Conservation (phyloP, 2,888 invertebrate genomes). For the Junonia oenone region DNA sequence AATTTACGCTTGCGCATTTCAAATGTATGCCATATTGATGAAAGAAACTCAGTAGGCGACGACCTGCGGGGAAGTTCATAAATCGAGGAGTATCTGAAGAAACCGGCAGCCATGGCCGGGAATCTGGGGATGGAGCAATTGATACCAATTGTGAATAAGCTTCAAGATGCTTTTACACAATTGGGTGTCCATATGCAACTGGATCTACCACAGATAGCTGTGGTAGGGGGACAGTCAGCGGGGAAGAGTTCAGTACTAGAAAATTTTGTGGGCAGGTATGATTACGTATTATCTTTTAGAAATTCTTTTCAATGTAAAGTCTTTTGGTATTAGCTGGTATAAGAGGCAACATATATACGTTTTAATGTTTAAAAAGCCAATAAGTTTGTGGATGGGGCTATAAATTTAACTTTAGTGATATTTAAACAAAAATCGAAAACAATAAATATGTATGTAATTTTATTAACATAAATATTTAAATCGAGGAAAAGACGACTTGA, state of each 20-base stretch:
- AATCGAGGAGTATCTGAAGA: slow-evolving; percentile 57
- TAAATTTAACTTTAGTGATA: too few relatives aligned
- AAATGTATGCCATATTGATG: slow-evolving; percentile 63
- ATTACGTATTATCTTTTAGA: background rate
- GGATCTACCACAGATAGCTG: slow-evolving; percentile 99
- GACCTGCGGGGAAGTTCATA: slow-evolving; percentile 71
- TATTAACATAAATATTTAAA: background rate
- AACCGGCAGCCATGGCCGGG: slow-evolving; percentile 82
- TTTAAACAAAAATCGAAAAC: too few relatives aligned
- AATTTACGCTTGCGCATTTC: slow-evolving; percentile 60
- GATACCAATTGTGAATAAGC: slow-evolving; percentile 99
- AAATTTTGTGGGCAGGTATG: slow-evolving; percentile 99
- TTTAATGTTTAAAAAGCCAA: background rate
- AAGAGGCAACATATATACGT: background rate
- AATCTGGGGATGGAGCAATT: slow-evolving; percentile 97
- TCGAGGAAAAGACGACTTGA: too few relatives aligned
- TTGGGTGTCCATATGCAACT: slow-evolving; percentile 98
- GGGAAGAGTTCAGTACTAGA: slow-evolving; percentile 99
- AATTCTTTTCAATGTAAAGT: background rate
- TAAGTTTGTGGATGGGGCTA: too few relatives aligned
- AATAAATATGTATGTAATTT: background rate
- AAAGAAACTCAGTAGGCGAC: slow-evolving; percentile 69
- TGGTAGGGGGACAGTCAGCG: slow-evolving; percentile 99
- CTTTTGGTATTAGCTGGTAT: background rate
- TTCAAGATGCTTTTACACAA: slow-evolving; percentile 99